Base-by-base conservation (phyloP, 2,888 invertebrate species). In the Physocephala rufipes region DNA sequence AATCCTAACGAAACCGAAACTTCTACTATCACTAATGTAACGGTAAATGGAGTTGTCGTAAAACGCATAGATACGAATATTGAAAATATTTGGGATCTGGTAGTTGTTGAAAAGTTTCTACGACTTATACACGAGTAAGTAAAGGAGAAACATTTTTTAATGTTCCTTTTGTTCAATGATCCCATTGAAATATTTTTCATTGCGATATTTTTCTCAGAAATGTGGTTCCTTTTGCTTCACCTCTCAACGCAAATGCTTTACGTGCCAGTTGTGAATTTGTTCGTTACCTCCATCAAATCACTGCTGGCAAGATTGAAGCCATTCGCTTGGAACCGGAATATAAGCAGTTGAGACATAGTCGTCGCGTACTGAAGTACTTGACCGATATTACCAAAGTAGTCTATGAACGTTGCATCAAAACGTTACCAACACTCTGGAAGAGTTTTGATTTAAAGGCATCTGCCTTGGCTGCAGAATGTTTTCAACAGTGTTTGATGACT, bases 381-480 rank as follows among this genome's bases (percentile, higher is more conserved):
- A 82, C 79, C 0, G 81, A 84, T 30, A 80, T 85, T 0, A 78
- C 85, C 0, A 82, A 80, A 74, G 76, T 85, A 0, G 67, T 86
- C 3, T 86, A 85, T 61, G 85, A 87, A 68, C 83, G 86, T 65
- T 87, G 88, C 72, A 84, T 89, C 19, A 82, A 82, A 66, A 84
- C 86, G 61, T 82, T 90, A 71, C 82, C 86, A 0, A 85, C 87
- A 15, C 78, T 89, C 7, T 86, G 85, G 78, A 80, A 85, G 1
- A 86, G 87, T 73, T 89, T 89, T 76, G 89, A 90, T 78, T 80
- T 86, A 65, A 80, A 82, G 30, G 85, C 87, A 0, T 88, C 89
- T 0, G 81, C 87, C 43, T 76, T 88, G 21, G 87, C 88, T 19
- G 78, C 89, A 15, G 89, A 90, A 79, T 89, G 89, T 77, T 91